Conservation (phyloP, 2,113 vertebrate genomes). For the Climacteris rufus region DNA sequence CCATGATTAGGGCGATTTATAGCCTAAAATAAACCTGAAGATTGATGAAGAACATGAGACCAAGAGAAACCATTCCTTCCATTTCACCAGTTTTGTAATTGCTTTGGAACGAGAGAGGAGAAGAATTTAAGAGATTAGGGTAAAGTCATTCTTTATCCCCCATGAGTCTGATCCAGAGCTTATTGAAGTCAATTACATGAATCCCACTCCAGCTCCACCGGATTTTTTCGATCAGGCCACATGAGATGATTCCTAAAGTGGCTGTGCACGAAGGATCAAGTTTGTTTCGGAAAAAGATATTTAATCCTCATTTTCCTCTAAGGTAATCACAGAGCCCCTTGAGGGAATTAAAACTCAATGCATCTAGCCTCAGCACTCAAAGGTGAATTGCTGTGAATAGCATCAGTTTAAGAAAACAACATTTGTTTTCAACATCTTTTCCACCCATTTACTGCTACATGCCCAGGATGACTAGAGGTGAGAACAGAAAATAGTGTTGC, state of each 20-base stretch:
- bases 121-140: conserved; percentile 29
- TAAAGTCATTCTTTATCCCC: conserved; percentile 32
- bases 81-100: conserved; percentile 41
- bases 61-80: conserved; percentile 12
- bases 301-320: neutral
- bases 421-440: neutral
- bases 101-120: neutral
- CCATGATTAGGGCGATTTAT: conserved; percentile 23
- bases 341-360: neutral
- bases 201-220: neutral
- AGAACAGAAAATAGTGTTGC: neutral
- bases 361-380: neutral
- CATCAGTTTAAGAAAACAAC: neutral
- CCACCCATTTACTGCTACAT: neutral
- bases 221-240: neutral
- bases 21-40: conserved; percentile 47
- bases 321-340: neutral
- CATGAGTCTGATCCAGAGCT: conserved; percentile 9
- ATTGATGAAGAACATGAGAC: conserved; percentile 43
- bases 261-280: neutral
- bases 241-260: neutral
- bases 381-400: neutral
- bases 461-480: neutral
- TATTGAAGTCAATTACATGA: conserved; percentile 16
- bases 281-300: neutral